These are phyloP conservation scores for Hydrophis major DNA, from an alignment of 2,797 vertebrate genomes.

Conservation along the genomic window DNA sequence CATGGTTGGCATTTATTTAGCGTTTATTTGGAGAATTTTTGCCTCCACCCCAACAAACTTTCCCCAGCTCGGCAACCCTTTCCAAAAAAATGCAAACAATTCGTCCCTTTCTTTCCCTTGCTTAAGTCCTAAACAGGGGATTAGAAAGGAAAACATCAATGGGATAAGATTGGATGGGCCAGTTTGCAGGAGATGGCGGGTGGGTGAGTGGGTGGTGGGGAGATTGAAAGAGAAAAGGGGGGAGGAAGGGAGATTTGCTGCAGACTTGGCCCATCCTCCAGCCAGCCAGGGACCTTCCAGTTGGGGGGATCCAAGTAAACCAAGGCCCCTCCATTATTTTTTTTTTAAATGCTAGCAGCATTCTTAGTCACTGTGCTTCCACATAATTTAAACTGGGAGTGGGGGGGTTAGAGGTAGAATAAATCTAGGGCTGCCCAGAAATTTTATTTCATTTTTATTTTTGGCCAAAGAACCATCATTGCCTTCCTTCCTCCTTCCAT, in stretches of 20 bases:
- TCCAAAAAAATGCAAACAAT: slow-evolving; percentile 56
- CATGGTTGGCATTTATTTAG: slow-evolving; percentile 37
- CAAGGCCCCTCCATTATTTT: neutral
- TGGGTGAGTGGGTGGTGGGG: neutral
- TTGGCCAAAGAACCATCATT: neutral
- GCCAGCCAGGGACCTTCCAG: no score
- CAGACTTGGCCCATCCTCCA: neutral
- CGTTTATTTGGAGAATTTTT: slow-evolving; percentile 41
- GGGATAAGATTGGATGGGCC: slow-evolving; percentile 55
- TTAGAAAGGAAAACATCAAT: slow-evolving; percentile 58
- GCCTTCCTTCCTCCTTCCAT: neutral
- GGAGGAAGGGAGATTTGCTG: neutral
- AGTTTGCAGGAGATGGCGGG: slow-evolving; percentile 39
- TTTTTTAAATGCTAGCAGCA: no score
- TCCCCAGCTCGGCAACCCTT: slow-evolving; percentile 42
- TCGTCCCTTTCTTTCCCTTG: slow-evolving; percentile 60
- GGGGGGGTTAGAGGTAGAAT: no score
- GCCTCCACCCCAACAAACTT: slow-evolving; percentile 44
- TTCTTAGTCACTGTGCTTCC: neutral
- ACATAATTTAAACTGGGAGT: neutral
- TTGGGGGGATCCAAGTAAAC: neutral
- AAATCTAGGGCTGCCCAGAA: neutral
- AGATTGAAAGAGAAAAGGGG: neutral
- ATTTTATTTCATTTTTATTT: no score
- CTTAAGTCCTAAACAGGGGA: slow-evolving; percentile 67